phyloP scores from a whole-genome alignment of 2,113 vertebrate species.

The Zosterops pallidus region DNA sequence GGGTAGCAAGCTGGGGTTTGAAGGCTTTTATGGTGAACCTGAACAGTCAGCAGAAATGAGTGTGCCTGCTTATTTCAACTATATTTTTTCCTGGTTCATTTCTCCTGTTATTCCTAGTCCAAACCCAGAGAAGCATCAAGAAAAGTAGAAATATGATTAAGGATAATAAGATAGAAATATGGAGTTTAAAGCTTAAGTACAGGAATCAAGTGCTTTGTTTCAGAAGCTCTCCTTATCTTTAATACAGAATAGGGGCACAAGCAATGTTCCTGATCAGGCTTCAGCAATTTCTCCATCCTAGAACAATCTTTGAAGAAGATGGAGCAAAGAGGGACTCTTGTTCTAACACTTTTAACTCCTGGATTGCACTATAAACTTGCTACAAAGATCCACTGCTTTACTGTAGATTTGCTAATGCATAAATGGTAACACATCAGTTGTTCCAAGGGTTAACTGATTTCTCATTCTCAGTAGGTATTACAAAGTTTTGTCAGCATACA shows the following conservation, averaged over 20 bases:
- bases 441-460: background rate
- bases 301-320: background rate
- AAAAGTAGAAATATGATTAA: background rate
- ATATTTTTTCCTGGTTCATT: background rate
- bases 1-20: fast-evolving
- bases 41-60: background rate
- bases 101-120: background rate
- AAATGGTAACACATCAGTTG: background rate
- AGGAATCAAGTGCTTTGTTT: background rate
- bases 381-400: background rate
- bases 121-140: background rate
- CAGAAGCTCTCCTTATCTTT: background rate
- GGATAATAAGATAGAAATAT: background rate
- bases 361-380: background rate
- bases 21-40: background rate
- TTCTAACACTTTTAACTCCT: background rate
- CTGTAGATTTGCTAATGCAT: background rate
- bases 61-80: background rate
- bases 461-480: background rate
- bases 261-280: background rate
- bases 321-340: fast-evolving
- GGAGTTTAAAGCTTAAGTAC: background rate
- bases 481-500: background rate
- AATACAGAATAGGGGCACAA: background rate
- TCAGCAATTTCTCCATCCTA: background rate